Evolutionary conservation across 2,113 vertebrate species (phyloP).

Genomic region (Macrotus californicus): DNA sequence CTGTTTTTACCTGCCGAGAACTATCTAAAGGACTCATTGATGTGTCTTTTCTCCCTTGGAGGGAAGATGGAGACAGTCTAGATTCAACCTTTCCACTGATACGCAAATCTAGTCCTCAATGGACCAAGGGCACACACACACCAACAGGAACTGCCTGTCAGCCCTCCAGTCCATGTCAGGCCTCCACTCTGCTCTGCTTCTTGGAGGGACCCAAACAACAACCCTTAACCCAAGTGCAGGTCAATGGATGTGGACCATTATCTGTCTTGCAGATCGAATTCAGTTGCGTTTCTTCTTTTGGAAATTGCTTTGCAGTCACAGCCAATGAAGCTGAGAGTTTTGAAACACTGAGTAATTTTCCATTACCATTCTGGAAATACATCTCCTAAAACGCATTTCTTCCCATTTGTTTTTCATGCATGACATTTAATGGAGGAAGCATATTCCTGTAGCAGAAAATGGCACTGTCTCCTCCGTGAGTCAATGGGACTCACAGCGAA

Average conservation of each 20-base stretch:
- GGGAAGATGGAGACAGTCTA: conserved; percentile 21
- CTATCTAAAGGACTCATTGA: conserved; percentile 36
- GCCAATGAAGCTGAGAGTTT: background rate
- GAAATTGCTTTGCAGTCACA: background rate
- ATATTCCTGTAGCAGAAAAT: background rate
- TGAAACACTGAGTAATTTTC: background rate
- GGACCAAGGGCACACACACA: background rate
- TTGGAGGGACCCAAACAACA: background rate
- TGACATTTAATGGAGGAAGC: background rate
- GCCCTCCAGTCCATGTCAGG: too few species aligned
- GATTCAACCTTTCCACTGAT: background rate
- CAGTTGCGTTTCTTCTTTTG: background rate
- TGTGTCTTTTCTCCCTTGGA: conserved; percentile 59
- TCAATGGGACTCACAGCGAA: background rate
- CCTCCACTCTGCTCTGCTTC: background rate
- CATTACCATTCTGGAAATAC: background rate
- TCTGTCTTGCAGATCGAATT: background rate
- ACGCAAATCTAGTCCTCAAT: background rate
- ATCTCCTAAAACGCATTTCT: background rate
- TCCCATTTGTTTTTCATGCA: background rate
- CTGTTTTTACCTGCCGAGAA: conserved; percentile 51
- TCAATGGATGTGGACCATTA: background rate
- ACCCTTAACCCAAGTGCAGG: background rate
- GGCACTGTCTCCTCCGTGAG: background rate
- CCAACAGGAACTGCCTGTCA: background rate